Evolutionary conservation across 1,140 invertebrate species (phyloP).

Genomic region (Eupeodes corollae): DNA sequence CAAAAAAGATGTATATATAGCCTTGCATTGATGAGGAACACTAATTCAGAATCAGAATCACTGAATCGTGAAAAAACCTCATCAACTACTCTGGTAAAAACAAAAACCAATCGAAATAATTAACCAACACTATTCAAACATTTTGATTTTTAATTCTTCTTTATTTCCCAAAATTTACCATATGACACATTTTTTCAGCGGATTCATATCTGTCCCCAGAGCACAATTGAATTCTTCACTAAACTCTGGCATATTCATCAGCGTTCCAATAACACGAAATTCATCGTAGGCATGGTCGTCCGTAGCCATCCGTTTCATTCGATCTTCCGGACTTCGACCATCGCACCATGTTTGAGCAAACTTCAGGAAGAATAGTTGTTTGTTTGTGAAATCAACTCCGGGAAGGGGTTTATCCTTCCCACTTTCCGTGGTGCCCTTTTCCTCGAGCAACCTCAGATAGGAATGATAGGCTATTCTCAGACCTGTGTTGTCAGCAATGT

Average conservation of each 20-base stretch:
- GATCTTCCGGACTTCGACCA: constrained; percentile 36
- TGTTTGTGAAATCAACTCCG: constrained; percentile 43
- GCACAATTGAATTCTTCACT: constrained; percentile 51
- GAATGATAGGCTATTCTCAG: constrained; percentile 64
- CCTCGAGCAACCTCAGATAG: constrained; percentile 37
- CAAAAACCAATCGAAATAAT: too few relatives aligned
- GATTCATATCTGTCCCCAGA: constrained; percentile 52
- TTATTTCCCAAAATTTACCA: constrained; percentile 18
- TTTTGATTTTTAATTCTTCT: background rate
- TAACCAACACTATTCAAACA: too few relatives aligned
- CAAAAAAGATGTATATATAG: too few relatives aligned
- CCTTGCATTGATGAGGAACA: too few relatives aligned
- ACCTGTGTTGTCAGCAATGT: constrained; percentile 85
- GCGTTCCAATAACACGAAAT: constrained; percentile 51
- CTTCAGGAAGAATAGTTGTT: constrained; percentile 48
- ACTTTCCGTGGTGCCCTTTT: constrained; percentile 32
- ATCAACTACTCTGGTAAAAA: too few relatives aligned
- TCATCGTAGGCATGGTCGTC: constrained; percentile 36
- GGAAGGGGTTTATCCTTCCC: constrained; percentile 39
- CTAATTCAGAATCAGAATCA: too few relatives aligned
- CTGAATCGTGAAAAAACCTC: too few relatives aligned
- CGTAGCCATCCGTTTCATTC: constrained; percentile 22
- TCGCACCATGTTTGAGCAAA: constrained; percentile 46
- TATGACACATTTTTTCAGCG: constrained; percentile 48
- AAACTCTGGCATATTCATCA: constrained; percentile 55